Evolutionary conservation across 2,888 invertebrate species (phyloP), one percentile per base, ranked within the genome.

Genomic region (Luperina nickerlii): DNA sequence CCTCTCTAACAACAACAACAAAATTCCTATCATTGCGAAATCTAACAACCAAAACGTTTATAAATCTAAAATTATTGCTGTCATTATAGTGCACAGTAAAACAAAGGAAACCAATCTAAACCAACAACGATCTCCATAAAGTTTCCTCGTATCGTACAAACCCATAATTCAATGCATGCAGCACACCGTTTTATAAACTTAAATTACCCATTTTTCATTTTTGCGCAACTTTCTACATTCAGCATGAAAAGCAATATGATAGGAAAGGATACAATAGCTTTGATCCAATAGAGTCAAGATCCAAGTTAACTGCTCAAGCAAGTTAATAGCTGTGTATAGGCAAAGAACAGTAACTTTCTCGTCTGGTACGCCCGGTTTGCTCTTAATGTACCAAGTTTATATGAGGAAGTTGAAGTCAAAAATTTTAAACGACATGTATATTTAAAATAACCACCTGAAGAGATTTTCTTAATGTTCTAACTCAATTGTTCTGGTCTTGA

Each of bases 271-370:
- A 89, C 81, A 87, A 87, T 83, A 76, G 71, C 72, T 66, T 78
- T 68, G 57, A 80, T 67, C 60, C 73, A 79, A 85, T 80, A 72
- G 57, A 80, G 62, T 84, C 42, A 60, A 72, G 79, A 85, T 81
- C 65, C 57, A 73, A 87, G 74, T 84, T 66, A 78, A 67, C 73
- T 76, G 67, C 67, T 79, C 48, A 60, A 87, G 72, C 48, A 89
- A 91, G 86, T 90, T 90, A 92, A 91, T 90, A 90, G 76, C 81
- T 81, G 67, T 79, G 66, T 85, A 80, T 84, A 83, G 82, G 73
- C 38, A 72, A 79, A 79, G 86, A 83, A 74, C 88, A 89, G 90
- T 92, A 92, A 92, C 91, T 92, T 92, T 85, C 84, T 76, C 79
- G 79, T 84, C 82, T 87, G 87, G 87, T 85, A 84, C 87, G 48